Base-by-base conservation (phyloP, 2,113 vertebrate species). In the Dipodomys ordii region DNA sequence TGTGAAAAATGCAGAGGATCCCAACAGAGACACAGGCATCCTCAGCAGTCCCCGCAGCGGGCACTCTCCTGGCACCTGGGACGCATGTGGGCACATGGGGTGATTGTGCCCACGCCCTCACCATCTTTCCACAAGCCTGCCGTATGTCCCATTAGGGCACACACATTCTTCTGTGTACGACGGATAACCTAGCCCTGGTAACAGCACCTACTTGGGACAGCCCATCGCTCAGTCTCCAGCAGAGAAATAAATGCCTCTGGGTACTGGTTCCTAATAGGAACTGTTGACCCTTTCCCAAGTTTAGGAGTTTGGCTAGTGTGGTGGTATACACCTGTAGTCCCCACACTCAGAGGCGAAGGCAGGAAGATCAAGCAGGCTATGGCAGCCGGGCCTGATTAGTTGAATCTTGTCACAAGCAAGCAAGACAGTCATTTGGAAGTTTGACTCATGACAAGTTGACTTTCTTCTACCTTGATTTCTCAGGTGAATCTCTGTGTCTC, bases 401-500 rank as follows among this genome's bases (percentile, higher is more conserved):
- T 44, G 22, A 65, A 20, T 30, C 28, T 5, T 9, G n/a, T 86
- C 1, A 12, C 23, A 30, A 12, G 49, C 49, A 49, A 49, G 49
- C 49, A 23, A 64, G 30, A 13, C 30, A 46, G 12, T 67, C 35
- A 28, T 57, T 88, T 73, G 60, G n/a, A 82, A 76, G 19, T 35
- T 83, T 23, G 11, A 22, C 18, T 32, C 7, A 12, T 46, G 19
- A 60, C 19, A 13, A 3, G 23, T 22, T 49, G 67, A 12, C 30
- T 84, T 13, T 7, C 67, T 68, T 44, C 60, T 53, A 39, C 49
- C 25, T 35, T 1, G 6, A 13, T 77, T 69, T 76, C 60, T 83
- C 28, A 35, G 53, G 19, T 0, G 2, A 39, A 49, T 1, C 0
- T 20, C 46, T 57, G 2, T 32, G 8, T 77, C 64, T 16, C 20